Evolutionary conservation across 2,797 vertebrate genomes (phyloP).

Genomic region (Sebastes iracundus): DNA sequence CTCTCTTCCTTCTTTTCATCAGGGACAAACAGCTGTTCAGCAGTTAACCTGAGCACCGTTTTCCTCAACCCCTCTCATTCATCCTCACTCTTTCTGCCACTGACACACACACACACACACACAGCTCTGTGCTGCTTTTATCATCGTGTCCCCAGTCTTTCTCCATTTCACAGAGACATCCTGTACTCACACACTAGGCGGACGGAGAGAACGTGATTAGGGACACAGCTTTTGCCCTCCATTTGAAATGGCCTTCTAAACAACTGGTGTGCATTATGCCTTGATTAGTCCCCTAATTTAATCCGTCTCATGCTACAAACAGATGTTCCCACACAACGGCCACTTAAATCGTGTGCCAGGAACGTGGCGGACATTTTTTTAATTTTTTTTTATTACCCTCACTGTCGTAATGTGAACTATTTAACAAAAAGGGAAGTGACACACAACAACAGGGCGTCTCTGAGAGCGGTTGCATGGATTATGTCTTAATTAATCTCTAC

Average conservation of each 20-base stretch:
- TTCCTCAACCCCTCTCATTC: background rate
- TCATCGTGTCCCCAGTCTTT: background rate
- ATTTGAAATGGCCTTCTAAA: conserved; percentile 44
- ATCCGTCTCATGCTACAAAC: conserved; percentile 27
- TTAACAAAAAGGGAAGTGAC: background rate
- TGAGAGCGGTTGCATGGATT: background rate
- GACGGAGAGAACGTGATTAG: conserved; percentile 43
- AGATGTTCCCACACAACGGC: conserved; percentile 33
- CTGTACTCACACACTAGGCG: background rate
- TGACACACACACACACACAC: background rate
- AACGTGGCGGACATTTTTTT: background rate
- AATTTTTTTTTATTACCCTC: background rate
- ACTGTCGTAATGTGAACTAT: background rate
- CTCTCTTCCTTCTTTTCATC: conserved; percentile 19
- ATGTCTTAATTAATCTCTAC: background rate
- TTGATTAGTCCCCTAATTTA: conserved; percentile 44
- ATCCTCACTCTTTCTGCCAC: background rate
- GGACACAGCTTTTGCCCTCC: conserved; percentile 26
- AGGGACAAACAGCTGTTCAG: conserved; percentile 53
- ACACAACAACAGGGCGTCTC: background rate
- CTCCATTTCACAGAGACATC: conserved; percentile 10
- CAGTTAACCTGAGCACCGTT: conserved; percentile 25
- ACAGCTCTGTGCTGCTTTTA: conserved; percentile 4
- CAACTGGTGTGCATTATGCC: conserved; percentile 40
- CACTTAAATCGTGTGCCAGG: background rate